These are phyloP conservation scores for Gisinianus flammeolus DNA, from an alignment of 2,888 invertebrate species.

Conservation along the genomic window DNA sequence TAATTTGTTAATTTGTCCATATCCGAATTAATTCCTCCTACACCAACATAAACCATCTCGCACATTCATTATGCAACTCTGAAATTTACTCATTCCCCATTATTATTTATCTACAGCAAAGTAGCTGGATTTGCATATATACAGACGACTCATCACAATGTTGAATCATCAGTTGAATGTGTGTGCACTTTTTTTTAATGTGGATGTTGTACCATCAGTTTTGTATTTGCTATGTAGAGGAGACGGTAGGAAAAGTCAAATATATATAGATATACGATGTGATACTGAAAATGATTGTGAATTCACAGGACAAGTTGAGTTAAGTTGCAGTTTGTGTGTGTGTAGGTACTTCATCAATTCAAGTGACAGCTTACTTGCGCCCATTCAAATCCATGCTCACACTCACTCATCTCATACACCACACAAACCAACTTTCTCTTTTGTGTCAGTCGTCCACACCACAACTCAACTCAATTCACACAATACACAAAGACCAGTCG, in stretches of 20 bases:
- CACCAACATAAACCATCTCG: neutral
- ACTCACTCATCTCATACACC: too few species aligned
- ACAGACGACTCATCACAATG: neutral
- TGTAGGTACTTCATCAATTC: conserved; percentile 24
- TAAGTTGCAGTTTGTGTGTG: neutral
- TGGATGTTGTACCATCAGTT: neutral
- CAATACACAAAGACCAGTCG: neutral
- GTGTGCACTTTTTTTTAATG: too few species aligned
- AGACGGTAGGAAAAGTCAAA: neutral
- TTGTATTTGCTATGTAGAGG: neutral
- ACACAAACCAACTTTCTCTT: conserved; percentile 40
- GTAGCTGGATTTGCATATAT: neutral
- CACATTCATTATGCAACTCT: too few species aligned
- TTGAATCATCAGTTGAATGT: too few species aligned
- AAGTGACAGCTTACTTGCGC: conserved; percentile 36
- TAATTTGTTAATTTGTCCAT: neutral
- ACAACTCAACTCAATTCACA: neutral
- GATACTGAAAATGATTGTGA: neutral
- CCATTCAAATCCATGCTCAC: conserved; percentile 23
- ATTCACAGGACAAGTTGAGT: neutral
- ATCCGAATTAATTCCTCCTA: conserved; percentile 17
- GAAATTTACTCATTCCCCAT: neutral
- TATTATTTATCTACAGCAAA: neutral
- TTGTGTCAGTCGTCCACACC: conserved; percentile 14
- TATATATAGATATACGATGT: neutral